These are phyloP conservation scores for Melieria omissa DNA, from an alignment of 2,888 invertebrate genomes.

Conservation along the genomic window DNA sequence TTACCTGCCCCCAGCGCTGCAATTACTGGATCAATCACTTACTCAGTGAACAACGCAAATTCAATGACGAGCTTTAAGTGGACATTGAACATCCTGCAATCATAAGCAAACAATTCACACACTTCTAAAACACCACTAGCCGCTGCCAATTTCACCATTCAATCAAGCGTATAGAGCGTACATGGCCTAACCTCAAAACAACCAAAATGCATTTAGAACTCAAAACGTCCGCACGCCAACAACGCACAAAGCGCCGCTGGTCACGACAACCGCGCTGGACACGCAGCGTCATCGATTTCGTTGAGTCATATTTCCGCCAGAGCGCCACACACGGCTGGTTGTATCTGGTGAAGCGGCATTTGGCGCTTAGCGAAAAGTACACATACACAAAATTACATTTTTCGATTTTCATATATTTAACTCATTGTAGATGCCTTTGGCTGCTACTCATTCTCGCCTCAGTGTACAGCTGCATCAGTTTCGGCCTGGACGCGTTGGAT, in stretches of 20 bases:
- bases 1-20: constrained; percentile 45
- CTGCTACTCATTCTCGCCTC: constrained; percentile 53
- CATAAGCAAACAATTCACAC: too few species aligned
- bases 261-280: background rate
- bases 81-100: background rate
- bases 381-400: constrained; percentile 12
- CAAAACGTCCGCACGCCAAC: constrained; percentile 30
- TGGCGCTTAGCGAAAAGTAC: constrained; percentile 57
- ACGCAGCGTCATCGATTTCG: constrained; percentile 38
- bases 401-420: background rate
- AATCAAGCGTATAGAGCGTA: too few species aligned
- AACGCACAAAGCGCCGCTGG: background rate
- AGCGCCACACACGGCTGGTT: constrained; percentile 61
- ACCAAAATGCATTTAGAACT: constrained; percentile 32
- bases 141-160: too few species aligned
- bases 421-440: constrained; percentile 55
- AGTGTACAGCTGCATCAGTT: constrained; percentile 54
- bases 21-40: constrained; percentile 47
- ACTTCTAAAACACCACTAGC: too few species aligned
- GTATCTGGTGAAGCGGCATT: constrained; percentile 51
- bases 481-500: constrained; percentile 59
- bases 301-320: constrained; percentile 55
- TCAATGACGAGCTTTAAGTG: constrained; percentile 29
- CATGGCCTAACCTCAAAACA: background rate
- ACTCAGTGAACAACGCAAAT: constrained; percentile 42